phyloP scores from a whole-genome alignment of 2,113 vertebrate species.

The Eonycteris spelaea region DNA sequence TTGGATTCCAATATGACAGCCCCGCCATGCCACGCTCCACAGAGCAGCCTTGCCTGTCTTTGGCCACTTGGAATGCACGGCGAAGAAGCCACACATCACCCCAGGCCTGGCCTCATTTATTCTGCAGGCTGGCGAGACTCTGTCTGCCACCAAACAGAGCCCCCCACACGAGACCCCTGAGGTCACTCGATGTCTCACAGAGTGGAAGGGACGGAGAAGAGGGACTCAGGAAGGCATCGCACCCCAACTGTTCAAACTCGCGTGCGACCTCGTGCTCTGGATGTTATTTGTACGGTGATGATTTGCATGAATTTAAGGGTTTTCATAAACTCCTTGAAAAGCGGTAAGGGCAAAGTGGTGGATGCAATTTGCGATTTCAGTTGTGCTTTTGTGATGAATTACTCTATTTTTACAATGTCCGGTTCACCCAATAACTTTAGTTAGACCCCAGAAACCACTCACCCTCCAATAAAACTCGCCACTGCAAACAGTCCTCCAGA shows the following conservation, averaged over 20 bases:
- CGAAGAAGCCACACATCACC: rapidly evolving
- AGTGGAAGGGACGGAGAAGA: background rate
- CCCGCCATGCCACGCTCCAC: rapidly evolving
- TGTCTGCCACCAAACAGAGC: background rate
- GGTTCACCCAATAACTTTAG: background rate
- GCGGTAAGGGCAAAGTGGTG: background rate
- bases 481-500: background rate
- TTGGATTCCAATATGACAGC: background rate
- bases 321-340: background rate
- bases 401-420: too few species aligned
- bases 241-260: background rate
- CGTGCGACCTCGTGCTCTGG: background rate
- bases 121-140: background rate
- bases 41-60: too few species aligned
- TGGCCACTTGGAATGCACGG: background rate
- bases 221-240: too few species aligned
- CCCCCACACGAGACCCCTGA: rapidly evolving
- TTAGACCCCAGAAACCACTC: background rate
- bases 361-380: background rate
- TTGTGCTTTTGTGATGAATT: background rate
- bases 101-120: too few species aligned
- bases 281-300: background rate
- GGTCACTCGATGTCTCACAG: background rate
- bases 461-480: background rate
- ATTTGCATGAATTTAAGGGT: background rate